These are phyloP conservation scores for Schlechtendalia chinensis DNA, from an alignment of 1,140 invertebrate species.

Conservation along the genomic window DNA sequence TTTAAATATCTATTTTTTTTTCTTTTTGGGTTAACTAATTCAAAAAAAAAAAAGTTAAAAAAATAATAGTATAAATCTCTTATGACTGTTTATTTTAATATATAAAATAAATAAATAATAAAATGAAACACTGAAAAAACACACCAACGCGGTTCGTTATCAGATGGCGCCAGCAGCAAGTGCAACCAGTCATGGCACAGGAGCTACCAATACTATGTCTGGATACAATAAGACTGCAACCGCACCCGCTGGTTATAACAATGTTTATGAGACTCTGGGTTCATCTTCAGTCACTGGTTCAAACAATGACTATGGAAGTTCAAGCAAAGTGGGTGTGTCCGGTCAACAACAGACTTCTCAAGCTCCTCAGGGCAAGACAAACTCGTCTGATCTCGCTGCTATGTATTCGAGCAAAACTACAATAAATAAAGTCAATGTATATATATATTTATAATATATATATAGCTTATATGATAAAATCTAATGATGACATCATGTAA, in stretches of 20 bases:
- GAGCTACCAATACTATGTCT: conserved; percentile 36
- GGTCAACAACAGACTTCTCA: conserved; percentile 41
- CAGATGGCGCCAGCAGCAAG: conserved; percentile 47
- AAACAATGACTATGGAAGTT: conserved; percentile 40
- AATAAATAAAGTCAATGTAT: conserved; percentile 25
- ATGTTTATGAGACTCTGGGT: conserved; percentile 39
- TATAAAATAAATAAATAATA: conserved; percentile 48
- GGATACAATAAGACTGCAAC: conserved; percentile 42
- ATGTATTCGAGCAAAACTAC: conserved; percentile 42
- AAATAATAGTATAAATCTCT: conserved; percentile 28
- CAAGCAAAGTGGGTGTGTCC: conserved; percentile 43
- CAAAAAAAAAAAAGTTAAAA: conserved; percentile 30
- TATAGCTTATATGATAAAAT: not conserved
- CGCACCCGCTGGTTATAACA: conserved; percentile 34
- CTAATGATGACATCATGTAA: no score
- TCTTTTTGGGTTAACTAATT: conserved; percentile 30
- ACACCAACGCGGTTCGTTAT: conserved; percentile 48
- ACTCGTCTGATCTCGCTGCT: conserved; percentile 43
- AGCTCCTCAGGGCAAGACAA: conserved; percentile 35
- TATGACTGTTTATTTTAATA: conserved; percentile 37
- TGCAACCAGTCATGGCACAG: conserved; percentile 41
- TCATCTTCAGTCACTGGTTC: conserved; percentile 43
- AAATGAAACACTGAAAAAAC: conserved; percentile 46
- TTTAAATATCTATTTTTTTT: conserved; percentile 30
- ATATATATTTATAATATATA: no score